These are phyloP conservation scores for Zoanthus gigantus DNA, from an alignment of 92 coral and sea anemone species.

Conservation along the genomic window DNA sequence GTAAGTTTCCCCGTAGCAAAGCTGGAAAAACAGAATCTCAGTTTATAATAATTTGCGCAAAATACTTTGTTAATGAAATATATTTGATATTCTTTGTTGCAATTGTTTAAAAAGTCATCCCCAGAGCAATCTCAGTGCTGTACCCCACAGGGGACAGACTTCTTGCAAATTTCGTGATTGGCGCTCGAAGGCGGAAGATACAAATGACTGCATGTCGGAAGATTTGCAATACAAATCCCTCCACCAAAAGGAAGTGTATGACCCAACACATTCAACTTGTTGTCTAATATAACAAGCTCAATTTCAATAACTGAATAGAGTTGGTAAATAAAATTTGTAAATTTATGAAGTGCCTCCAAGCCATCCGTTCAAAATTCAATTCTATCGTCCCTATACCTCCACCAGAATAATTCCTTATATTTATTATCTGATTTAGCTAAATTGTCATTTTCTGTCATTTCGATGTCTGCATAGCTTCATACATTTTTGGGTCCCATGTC, in stretches of 20 bases:
- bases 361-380: no score
- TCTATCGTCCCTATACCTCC: neutral
- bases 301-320: neutral
- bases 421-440: neutral
- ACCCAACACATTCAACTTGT: neutral
- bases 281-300: neutral
- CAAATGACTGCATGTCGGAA: neutral
- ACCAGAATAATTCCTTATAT: neutral
- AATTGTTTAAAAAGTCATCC: neutral
- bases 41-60: no score
- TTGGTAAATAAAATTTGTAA: neutral
- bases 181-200: neutral
- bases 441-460: neutral
- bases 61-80: no score
- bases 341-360: neutral
- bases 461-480: neutral
- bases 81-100: neutral
- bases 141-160: neutral
- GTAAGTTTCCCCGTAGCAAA: no score
- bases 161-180: neutral
- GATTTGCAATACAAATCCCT: neutral
- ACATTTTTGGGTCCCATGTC: neutral
- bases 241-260: neutral
- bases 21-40: no score
- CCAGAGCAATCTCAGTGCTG: neutral